Evolutionary conservation across 2,888 invertebrate genomes (phyloP), one percentile per base, ranked within the genome.

Genomic region (Saturnia pavonia): DNA sequence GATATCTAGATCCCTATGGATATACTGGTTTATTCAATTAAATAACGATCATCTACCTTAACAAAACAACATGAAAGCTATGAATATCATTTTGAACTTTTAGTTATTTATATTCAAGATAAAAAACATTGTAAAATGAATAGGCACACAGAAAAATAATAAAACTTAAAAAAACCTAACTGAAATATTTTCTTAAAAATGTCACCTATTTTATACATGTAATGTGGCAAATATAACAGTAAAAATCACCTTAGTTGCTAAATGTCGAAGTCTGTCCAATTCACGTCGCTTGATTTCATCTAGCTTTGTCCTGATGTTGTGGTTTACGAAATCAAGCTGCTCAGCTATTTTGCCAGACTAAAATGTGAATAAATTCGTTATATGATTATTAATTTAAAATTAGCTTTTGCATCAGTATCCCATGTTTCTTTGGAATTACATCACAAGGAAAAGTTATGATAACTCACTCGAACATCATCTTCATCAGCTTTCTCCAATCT

Each of bases 201-300:
- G 34, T n/a, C n/a, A n/a, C n/a, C n/a, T n/a, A n/a, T n/a, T n/a
- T n/a, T n/a, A n/a, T n/a, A n/a, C n/a, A n/a, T n/a, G n/a, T n/a
- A n/a, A n/a, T n/a, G n/a, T n/a, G n/a, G n/a, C n/a, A n/a, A n/a
- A n/a, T n/a, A n/a, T n/a, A n/a, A n/a, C n/a, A n/a, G 22, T 16
- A 0, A 71, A 71, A 63, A 34, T 68, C 80, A 91, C 93, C 87
- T 95, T 95, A 0, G 94, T 95, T 0, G 96, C 97, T 66, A 98
- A 90, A 73, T 96, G 95, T 25, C 97, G 95, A 54, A 99, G 92
- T 78, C 99, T 95, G 67, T 97, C 96, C 71, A 99, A 84, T 91
- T 99, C 99, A 8, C 96, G 95, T 65, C 99, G 95, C 88, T 99
- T 99, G 65, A 99, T 95, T 92, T 99, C 99, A 85, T 99, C 99